phyloP scores from a whole-genome alignment of 2,888 invertebrate genomes.

The Agrenia bidenticulata region DNA sequence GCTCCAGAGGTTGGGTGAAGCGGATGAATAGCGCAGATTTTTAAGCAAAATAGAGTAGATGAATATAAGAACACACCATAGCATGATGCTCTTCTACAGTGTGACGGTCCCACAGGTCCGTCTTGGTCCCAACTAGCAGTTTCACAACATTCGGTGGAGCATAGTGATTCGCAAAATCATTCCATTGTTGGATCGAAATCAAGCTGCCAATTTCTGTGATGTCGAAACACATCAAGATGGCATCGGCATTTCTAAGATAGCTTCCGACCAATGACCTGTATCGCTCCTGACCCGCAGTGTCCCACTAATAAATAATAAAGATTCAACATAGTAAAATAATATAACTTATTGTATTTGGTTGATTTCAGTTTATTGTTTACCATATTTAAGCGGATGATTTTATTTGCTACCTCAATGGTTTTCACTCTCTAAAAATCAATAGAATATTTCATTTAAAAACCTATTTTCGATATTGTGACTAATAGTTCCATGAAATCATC shows the following conservation, averaged over 20 bases:
- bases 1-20: too few relatives aligned
- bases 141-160: slow-evolving; percentile 35
- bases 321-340: background rate
- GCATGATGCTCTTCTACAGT: background rate
- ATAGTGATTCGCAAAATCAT: slow-evolving; percentile 33
- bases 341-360: background rate
- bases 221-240: slow-evolving; percentile 42
- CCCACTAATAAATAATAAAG: slow-evolving; percentile 36
- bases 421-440: slow-evolving; percentile 34
- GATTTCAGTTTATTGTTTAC: too few relatives aligned
- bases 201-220: slow-evolving; percentile 31
- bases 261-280: slow-evolving; percentile 33
- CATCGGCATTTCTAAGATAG: slow-evolving; percentile 40
- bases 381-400: slow-evolving; percentile 40
- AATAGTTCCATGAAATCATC: too few relatives aligned
- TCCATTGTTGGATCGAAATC: slow-evolving; percentile 33
- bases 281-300: slow-evolving; percentile 44
- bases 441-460: background rate
- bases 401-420: slow-evolving; percentile 39
- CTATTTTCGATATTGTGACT: too few relatives aligned
- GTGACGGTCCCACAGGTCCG: background rate
- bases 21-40: too few relatives aligned
- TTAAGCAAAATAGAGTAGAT: too few relatives aligned
- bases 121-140: slow-evolving; percentile 42
- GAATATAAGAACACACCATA: too few relatives aligned